A percentile compares a stretch with the other conserved stretches of the same genome.
Conservation (phyloP, 1,140 invertebrate species). For the Campoletis sonorensis region DNA sequence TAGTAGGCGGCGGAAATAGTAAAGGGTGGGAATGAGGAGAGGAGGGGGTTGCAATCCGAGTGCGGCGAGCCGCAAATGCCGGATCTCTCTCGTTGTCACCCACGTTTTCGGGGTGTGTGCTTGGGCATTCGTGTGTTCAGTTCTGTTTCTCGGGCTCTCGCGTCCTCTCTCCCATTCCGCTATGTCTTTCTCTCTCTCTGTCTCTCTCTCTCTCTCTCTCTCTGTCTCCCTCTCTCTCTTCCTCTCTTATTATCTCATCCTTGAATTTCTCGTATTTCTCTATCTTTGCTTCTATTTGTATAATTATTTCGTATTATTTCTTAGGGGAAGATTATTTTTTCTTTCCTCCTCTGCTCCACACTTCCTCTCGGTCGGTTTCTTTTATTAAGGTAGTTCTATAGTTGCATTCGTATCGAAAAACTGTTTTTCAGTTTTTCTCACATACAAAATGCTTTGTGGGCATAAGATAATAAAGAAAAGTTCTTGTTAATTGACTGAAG, state of each 20-base stretch:
- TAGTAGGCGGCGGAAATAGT: not conserved
- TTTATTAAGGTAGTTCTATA: too few relatives aligned
- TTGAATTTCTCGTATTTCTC: not conserved
- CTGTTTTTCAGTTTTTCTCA: too few relatives aligned
- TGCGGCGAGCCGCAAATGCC: constrained; percentile 60
- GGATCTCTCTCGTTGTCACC: constrained; percentile 54
- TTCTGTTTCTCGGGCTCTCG: constrained; percentile 23
- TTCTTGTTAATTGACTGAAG: too few relatives aligned
- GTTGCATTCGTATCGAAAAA: too few relatives aligned
- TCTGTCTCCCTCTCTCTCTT: too few relatives aligned
- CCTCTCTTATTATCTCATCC: too few relatives aligned
- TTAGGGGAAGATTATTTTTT: not conserved
- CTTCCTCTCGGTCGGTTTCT: not conserved
- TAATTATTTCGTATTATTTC: too few relatives aligned
- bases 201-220: not conserved
- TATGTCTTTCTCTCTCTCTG: not conserved
- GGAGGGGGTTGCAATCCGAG: constrained; percentile 59
- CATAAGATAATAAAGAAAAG: too few relatives aligned
- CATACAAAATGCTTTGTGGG: too few relatives aligned
- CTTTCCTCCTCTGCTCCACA: not conserved
- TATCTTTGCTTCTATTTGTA: not conserved
- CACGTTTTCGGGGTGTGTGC: constrained; percentile 17
- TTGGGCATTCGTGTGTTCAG: constrained; percentile 5
- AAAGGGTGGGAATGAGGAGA: constrained; percentile 42
- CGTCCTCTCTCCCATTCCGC: not conserved